phyloP scores from a whole-genome alignment of 2,113 vertebrate species.

The Cavia aperea region DNA sequence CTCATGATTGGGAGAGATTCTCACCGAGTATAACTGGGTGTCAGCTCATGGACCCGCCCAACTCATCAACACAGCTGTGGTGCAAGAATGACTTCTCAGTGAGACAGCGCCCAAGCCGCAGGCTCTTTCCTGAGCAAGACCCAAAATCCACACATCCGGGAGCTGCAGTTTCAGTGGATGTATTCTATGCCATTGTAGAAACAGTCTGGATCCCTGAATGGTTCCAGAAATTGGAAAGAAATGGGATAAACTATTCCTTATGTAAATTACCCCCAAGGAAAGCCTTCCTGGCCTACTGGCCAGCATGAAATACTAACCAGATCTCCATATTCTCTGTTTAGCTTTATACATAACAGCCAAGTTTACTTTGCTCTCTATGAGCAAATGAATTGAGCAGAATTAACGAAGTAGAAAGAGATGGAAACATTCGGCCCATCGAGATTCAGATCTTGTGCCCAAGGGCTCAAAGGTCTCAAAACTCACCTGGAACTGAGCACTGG shows the following conservation, averaged over 20 bases:
- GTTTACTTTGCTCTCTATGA: slow-evolving; percentile 54
- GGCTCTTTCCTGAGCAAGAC: slow-evolving; percentile 53
- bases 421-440: slow-evolving; percentile 43
- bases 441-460: slow-evolving; percentile 41
- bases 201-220: slow-evolving; percentile 43
- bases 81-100: slow-evolving; percentile 29
- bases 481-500: slow-evolving; percentile 58
- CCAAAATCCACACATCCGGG: background rate
- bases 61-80: slow-evolving; percentile 45
- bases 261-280: slow-evolving; percentile 60
- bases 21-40: slow-evolving; percentile 24
- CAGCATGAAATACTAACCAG: slow-evolving; percentile 57
- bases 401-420: slow-evolving; percentile 53
- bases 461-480: slow-evolving; percentile 41
- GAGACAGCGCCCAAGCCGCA: slow-evolving; percentile 26
- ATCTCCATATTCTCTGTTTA: slow-evolving; percentile 54
- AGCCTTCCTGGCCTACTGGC: slow-evolving; percentile 56
- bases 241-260: slow-evolving; percentile 53
- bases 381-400: slow-evolving; percentile 61
- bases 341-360: slow-evolving; percentile 48
- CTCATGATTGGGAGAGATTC: background rate
- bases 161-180: background rate
- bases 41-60: slow-evolving; percentile 18
- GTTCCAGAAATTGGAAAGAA: slow-evolving; percentile 50
- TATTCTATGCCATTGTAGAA: slow-evolving; percentile 43